Conservation (phyloP, 2,113 vertebrate genomes). For the Cheirogaleus medius region DNA sequence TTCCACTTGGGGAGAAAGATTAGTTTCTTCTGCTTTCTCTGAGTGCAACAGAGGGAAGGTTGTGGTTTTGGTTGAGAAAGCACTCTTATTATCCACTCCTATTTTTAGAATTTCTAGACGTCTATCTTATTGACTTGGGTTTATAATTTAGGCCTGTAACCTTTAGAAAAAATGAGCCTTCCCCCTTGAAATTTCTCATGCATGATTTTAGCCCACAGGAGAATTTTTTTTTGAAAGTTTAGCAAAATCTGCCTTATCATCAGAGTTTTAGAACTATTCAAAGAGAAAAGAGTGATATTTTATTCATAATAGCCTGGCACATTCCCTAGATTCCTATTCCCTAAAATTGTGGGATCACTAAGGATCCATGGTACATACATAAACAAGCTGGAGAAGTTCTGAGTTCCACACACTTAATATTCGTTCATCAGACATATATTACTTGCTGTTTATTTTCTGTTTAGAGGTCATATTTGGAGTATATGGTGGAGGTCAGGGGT, state of each 20-base stretch:
- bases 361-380: background rate
- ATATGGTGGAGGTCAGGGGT: background rate
- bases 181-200: slow-evolving; percentile 63
- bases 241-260: slow-evolving; percentile 48
- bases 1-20: slow-evolving; percentile 69
- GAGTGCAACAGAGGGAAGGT: slow-evolving; percentile 24
- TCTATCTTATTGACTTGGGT: slow-evolving; percentile 69
- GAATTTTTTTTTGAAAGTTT: slow-evolving; percentile 45
- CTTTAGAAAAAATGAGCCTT: slow-evolving; percentile 68
- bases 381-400: background rate
- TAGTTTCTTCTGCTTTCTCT: slow-evolving; percentile 71
- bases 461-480: background rate
- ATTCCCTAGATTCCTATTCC: background rate
- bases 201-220: slow-evolving; percentile 64
- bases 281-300: slow-evolving; percentile 27
- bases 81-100: slow-evolving; percentile 45
- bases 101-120: slow-evolving; percentile 70
- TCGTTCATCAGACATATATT: background rate
- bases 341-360: background rate
- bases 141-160: slow-evolving; percentile 70
- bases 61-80: slow-evolving; percentile 73
- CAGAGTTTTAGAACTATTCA: background rate
- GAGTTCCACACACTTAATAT: background rate
- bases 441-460: background rate
- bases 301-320: background rate